Evolutionary conservation across 2,113 vertebrate species (phyloP).

Genomic region (Corapipo altera): DNA sequence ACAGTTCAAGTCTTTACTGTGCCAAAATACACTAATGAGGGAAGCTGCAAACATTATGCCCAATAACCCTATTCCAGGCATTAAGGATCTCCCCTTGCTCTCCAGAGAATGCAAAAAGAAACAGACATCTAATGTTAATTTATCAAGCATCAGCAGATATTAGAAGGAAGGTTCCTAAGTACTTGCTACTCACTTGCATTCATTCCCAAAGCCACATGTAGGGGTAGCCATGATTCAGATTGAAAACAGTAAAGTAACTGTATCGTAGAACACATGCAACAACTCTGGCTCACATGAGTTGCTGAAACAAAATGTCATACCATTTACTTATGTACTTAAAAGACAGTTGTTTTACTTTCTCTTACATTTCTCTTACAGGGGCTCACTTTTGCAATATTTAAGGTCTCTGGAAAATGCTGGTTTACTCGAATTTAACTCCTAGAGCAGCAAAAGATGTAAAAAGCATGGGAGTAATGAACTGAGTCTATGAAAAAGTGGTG

Average conservation of each 20-base stretch:
- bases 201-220: neutral
- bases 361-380: neutral
- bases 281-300: neutral
- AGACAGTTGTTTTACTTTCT: neutral
- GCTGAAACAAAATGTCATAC: neutral
- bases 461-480: neutral
- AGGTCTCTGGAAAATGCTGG: neutral
- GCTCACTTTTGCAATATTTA: neutral
- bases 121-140: neutral
- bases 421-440: neutral
- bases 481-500: neutral
- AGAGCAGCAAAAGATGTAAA: neutral
- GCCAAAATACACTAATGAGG: neutral
- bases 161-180: neutral
- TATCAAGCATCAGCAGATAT: neutral
- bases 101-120: neutral
- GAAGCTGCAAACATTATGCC: neutral
- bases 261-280: neutral
- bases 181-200: fast-evolving
- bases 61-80: neutral
- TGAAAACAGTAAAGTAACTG: neutral
- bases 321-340: neutral
- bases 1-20: neutral
- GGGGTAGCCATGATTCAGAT: neutral
- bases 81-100: neutral